Percentiles rank a stretch among this genome's conserved stretches.
Conservation (phyloP, 2,888 invertebrate genomes). For the Clostera curtula region DNA sequence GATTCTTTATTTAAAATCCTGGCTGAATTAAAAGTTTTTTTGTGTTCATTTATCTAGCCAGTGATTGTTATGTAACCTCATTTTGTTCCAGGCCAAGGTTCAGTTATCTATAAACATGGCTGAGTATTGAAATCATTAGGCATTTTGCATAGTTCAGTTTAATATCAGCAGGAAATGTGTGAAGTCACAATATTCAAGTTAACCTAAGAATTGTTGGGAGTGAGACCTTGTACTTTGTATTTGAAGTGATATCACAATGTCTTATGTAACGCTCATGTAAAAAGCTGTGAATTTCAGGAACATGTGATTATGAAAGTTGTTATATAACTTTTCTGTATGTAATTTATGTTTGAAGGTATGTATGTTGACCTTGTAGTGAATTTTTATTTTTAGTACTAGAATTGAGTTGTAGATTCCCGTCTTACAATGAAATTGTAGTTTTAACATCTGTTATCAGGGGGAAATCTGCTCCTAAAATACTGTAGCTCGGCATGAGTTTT, state of each 20-base stretch:
- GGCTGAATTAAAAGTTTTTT: conserved; percentile 19
- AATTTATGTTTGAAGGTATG: conserved; percentile 40
- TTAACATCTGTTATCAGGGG: too few species aligned
- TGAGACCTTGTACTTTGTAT: conserved; percentile 38
- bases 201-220: too few species aligned
- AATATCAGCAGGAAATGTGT: conserved; percentile 14
- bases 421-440: too few species aligned
- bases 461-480: conserved; percentile 21
- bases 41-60: conserved; percentile 31
- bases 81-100: conserved; percentile 52
- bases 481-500: conserved; percentile 54
- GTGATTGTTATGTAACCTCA: conserved; percentile 57
- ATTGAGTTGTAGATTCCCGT: too few species aligned
- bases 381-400: conserved; percentile 33
- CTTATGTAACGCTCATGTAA: conserved; percentile 33
- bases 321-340: conserved; percentile 52
- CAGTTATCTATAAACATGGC: conserved; percentile 4
- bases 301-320: conserved; percentile 55
- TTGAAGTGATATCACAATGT: conserved; percentile 24
- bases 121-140: conserved; percentile 16
- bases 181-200: conserved; percentile 17
- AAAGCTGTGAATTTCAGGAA: conserved; percentile 46
- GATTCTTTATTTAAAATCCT: conserved; percentile 22
- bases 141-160: conserved; percentile 9
- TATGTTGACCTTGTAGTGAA: conserved; percentile 34